phyloP scores from a whole-genome alignment of 23 tunicate species.

The Trididemnum clinides region DNA sequence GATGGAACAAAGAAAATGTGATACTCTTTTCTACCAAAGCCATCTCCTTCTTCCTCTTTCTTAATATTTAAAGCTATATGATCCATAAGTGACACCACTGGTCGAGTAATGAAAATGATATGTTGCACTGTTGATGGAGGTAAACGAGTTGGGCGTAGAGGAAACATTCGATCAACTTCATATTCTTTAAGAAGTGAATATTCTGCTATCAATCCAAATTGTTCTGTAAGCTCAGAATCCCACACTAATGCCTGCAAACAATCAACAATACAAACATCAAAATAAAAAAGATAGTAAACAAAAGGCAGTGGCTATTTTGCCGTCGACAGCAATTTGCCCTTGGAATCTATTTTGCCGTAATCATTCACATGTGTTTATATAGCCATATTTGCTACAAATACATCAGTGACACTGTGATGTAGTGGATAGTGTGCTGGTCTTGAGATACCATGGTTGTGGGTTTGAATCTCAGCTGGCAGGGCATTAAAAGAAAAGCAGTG shows the following conservation, averaged over 20 bases:
- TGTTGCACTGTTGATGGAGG: constrained; percentile 70
- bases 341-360: no score
- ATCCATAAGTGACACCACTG: constrained; percentile 61
- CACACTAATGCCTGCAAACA: constrained; percentile 90
- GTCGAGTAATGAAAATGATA: constrained; percentile 73
- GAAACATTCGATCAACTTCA: constrained; percentile 90
- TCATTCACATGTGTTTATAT: no score
- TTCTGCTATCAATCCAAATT: constrained; percentile 85
- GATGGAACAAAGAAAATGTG: constrained; percentile 92
- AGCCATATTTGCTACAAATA: no score
- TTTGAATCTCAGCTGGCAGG: no score
- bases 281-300: not conserved
- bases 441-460: no score
- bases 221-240: constrained; percentile 79
- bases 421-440: no score
- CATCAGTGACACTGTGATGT: no score
- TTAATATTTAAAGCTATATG: constrained; percentile 68
- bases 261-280: no score
- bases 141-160: constrained; percentile 64
- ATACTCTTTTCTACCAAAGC: constrained; percentile 60
- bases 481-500: no score
- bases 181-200: constrained; percentile 86
- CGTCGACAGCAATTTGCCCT: no score
- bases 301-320: no score
- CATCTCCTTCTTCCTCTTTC: constrained; percentile 80